Evolutionary conservation across 2,888 invertebrate species (phyloP), one percentile per base, ranked within the genome.

Genomic region (Mamestra brassicae): DNA sequence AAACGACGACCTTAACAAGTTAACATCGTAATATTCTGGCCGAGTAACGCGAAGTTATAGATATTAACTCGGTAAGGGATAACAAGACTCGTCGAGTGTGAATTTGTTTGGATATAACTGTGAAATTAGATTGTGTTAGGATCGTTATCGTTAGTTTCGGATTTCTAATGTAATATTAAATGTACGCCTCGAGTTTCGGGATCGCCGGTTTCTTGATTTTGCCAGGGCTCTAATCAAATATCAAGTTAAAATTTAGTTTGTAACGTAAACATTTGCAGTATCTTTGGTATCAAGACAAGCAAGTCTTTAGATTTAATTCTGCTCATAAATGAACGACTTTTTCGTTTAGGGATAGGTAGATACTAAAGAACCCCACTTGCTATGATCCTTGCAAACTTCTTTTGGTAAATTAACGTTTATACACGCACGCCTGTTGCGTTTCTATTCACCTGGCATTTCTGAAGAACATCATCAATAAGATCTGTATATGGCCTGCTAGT

Each of bases 1-100:
- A 91, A 90, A 91, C 88, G 86, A 87, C 83, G 82, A 83, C 82
- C 90, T 89, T 87, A 88, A 87, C 87, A 88, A 89, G 83, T 85
- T 87, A 83, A 83, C 84, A 81, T 80, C 83, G 76, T 84, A 83
- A 85, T 88, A 85, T 86, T 85, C 66, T 74, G 71, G 80, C 74
- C 74, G 65, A 80, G 78, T 73, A 66, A 61, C 74, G 50, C 66
- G 67, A 79, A 85, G 70, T 79, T 85, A 77, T 63, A 74, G 75
- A 76, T 85, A 81, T 79, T 79, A 81, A 85, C 66, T 71, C 66
- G 38, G 74, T 60, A 71, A 80, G 58, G 87, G 76, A 77, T 78
- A 86, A 86, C 81, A 71, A 74, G 84, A 68, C 74, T 73, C 65
- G 65, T 72, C 52, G 66, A 85, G 74, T 74, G 71, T 67, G 74